A percentile compares a stretch with the other conserved stretches of the same genome.
These are phyloP conservation scores for Sinocyclocheilus anshuiensis DNA, from an alignment of 2,113 vertebrate species.

Conservation along the genomic window DNA sequence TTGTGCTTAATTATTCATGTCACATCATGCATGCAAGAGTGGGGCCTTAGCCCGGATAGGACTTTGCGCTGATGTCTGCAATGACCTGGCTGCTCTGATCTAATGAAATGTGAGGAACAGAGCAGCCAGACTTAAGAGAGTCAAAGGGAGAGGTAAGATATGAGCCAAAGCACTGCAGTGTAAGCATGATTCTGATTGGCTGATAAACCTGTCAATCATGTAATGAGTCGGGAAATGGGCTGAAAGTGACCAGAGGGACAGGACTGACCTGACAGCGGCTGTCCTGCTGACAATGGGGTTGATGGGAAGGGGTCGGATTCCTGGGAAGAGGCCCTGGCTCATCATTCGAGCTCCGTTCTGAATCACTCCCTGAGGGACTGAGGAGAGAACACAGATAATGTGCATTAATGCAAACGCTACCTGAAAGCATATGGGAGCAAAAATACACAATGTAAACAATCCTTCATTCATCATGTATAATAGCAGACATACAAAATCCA, in stretches of 20 bases:
- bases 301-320: slow-evolving; percentile 91
- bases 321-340: slow-evolving; percentile 92
- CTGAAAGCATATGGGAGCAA: slow-evolving; percentile 29
- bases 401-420: slow-evolving; percentile 26
- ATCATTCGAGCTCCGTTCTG: slow-evolving; percentile 94
- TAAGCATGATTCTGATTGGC: slow-evolving; percentile 8
- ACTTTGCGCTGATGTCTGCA: slow-evolving; percentile 1
- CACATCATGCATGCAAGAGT: slow-evolving; percentile 9
- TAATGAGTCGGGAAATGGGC: neutral
- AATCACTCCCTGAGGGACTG: slow-evolving; percentile 95
- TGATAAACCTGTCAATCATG: slow-evolving; percentile 28
- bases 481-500: slow-evolving; percentile 37
- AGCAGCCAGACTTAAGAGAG: neutral
- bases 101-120: neutral
- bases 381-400: slow-evolving; percentile 51
- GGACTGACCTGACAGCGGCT: slow-evolving; percentile 86
- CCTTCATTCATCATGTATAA: slow-evolving; percentile 1
- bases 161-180: neutral
- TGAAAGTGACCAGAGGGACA: slow-evolving; percentile 3
- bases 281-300: slow-evolving; percentile 91
- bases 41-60: neutral
- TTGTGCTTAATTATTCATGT: slow-evolving; percentile 48
- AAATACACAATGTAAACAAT: slow-evolving; percentile 30
- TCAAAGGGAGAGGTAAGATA: neutral
- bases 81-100: slow-evolving; percentile 3